Evolutionary conservation across 1,140 invertebrate species (phyloP).

Genomic region (Batillaria attramentaria): DNA sequence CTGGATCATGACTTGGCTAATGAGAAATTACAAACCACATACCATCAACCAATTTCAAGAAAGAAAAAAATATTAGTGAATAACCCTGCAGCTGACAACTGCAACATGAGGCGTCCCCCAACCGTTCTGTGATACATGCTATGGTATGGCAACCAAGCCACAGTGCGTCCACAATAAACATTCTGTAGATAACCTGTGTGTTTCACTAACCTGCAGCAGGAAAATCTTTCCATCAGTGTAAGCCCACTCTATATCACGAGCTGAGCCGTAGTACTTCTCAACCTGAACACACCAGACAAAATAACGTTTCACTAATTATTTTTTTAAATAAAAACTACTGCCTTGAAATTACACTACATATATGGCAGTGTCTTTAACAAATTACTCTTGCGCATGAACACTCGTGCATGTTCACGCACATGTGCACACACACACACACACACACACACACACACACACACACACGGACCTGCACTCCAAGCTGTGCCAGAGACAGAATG

Average conservation of each 20-base stretch:
- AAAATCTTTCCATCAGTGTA: conserved; percentile 56
- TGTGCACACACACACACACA: not conserved
- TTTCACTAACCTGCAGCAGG: conserved; percentile 63
- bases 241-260: conserved; percentile 83
- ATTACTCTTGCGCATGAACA: not conserved
- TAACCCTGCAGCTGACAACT: too few relatives aligned
- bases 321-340: too few relatives aligned
- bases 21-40: too few relatives aligned
- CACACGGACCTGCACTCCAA: conserved; percentile 55
- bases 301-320: too few relatives aligned
- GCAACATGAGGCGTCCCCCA: too few relatives aligned
- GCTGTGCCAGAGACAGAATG: conserved; percentile 52
- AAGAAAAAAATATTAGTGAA: too few relatives aligned
- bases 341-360: too few relatives aligned
- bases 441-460: conserved; percentile 3
- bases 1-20: too few relatives aligned
- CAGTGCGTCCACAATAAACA: not conserved
- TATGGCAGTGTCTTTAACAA: not conserved
- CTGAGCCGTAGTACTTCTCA: conserved; percentile 78
- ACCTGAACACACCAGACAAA: conserved; percentile 72
- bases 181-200: conserved; percentile 71
- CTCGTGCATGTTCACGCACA: not conserved
- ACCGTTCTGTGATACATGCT: too few relatives aligned
- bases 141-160: too few relatives aligned
- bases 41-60: too few relatives aligned